Base-by-base conservation (phyloP, 2,797 vertebrate genomes). In the Geotria australis region DNA sequence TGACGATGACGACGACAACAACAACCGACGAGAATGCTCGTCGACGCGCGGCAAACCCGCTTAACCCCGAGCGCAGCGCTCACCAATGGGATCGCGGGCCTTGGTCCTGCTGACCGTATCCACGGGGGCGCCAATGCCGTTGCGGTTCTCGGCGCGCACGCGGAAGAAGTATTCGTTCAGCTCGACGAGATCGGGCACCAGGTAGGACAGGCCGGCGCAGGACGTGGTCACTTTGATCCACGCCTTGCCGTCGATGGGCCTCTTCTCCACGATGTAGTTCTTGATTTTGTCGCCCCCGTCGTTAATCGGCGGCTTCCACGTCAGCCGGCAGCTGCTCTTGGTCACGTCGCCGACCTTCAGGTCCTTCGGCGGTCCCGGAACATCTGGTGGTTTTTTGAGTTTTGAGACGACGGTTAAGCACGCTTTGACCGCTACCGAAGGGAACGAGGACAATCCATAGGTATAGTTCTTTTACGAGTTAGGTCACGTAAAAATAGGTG, bases 201-300 rank as follows among this genome's bases (percentile, higher is more conserved):
- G 70, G 65, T 82, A 75, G 10, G 85, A 80, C 64, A 85, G 88
- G 62, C 77, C 73, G 13, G 76, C 70, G 68, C 88, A 98, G 57
- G 79, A 68, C 8, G 82, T 63, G 70, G 83, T 91, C 24, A 95
- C 82, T 73, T 83, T 98, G 10, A 84, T 88, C 91, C 91, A 98
- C 61, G 89, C 86, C 68, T 88, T 98, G 61, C 84, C 85, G 59
- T 74, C 70, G 59, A 85, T 77, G 1, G 79, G 79, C 68, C 80
- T 96, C 71, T 81, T 86, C 68, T 98, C 91, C 10, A 98, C 76
- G 60, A 81, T 86, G 66, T 98, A 98, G 66, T 84, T 86, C 73
- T 79, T 88, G 62, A 98, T 79, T 67, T 79, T 77, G 49, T 89
- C 83, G 63, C 89, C 89, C 61, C 91, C 91, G 46, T 98, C 91